A percentile compares a stretch with the other conserved stretches of the same genome.
Conservation (phyloP, 2,113 vertebrate species). For the Platysteira castanea region DNA sequence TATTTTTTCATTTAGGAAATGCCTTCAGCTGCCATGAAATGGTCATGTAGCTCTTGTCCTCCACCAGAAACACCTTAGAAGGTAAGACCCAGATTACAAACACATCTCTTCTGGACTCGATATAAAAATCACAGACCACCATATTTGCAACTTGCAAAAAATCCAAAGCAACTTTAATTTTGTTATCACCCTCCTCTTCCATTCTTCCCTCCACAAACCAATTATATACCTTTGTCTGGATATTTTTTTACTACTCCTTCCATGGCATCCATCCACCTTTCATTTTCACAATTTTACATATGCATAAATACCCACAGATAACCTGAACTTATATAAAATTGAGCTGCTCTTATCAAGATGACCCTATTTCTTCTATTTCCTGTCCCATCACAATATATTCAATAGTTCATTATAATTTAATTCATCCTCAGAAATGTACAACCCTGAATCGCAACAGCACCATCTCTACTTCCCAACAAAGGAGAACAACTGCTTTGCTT, state of each 20-base stretch:
- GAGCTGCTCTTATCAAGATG: background rate
- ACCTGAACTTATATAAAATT: background rate
- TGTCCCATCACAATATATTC: background rate
- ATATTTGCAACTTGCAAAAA: background rate
- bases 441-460: background rate
- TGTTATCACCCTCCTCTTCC: background rate
- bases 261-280: background rate
- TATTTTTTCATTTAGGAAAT: background rate
- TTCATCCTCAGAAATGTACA: background rate
- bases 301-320: background rate
- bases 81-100: background rate
- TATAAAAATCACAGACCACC: background rate
- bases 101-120: background rate
- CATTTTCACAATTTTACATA: background rate
- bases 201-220: background rate
- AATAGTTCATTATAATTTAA: background rate
- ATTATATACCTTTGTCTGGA: background rate
- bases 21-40: background rate
- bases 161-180: background rate
- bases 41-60: background rate
- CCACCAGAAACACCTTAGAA: background rate
- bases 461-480: background rate
- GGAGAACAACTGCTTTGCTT: background rate
- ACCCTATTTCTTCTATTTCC: background rate
- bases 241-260: background rate